Evolutionary conservation across 1,140 invertebrate genomes (phyloP).

Genomic region (Bombus huntii): DNA sequence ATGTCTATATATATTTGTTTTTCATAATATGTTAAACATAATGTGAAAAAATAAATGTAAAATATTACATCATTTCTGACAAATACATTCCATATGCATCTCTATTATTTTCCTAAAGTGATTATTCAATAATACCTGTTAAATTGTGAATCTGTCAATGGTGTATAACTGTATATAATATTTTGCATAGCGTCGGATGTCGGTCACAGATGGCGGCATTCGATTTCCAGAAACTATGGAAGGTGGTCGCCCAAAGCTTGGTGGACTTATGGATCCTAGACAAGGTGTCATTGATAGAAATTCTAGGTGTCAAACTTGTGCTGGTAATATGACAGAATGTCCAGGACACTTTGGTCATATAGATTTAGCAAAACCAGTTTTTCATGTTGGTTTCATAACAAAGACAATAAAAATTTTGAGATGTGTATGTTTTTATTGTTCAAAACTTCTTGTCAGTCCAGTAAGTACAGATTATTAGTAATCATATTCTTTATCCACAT

Average conservation of each 20-base stretch:
- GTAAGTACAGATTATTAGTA: conserved; percentile 84
- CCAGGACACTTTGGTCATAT: conserved; percentile 99
- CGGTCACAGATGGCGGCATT: conserved; percentile 98
- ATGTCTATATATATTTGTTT: background rate
- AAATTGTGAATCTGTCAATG: conserved; percentile 34
- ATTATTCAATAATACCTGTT: background rate
- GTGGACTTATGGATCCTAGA: conserved; percentile 99
- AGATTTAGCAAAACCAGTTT: conserved; percentile 99
- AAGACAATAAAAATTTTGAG: conserved; percentile 98
- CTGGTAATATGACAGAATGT: conserved; percentile 98
- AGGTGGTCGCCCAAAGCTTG: conserved; percentile 97
- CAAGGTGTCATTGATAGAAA: conserved; percentile 98
- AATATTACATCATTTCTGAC: background rate
- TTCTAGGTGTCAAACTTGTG: conserved; percentile 98
- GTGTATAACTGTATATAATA: conserved; percentile 24
- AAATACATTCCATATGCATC: background rate
- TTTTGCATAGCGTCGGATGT: conserved; percentile 94
- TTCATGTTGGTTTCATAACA: conserved; percentile 98
- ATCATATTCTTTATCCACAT: background rate
- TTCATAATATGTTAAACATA: background rate
- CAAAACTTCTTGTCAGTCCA: conserved; percentile 96
- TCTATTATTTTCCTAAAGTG: background rate
- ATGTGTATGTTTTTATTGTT: conserved; percentile 99
- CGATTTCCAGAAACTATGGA: conserved; percentile 99
- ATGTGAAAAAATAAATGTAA: background rate